Base-by-base conservation (phyloP, 2,888 invertebrate species). In the Agrenia bidenticulata region DNA sequence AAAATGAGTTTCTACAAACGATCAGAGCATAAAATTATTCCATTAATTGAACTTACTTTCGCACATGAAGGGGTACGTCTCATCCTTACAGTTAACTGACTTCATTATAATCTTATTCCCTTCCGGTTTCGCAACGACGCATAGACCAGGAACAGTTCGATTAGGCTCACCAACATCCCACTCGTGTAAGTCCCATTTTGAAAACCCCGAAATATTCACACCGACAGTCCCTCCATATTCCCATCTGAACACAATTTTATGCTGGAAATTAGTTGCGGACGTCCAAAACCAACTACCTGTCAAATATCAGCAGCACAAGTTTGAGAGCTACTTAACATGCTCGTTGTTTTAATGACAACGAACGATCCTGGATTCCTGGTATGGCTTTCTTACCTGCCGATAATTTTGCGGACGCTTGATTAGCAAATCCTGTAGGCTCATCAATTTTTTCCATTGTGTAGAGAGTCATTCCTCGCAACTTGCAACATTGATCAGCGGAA, bases 1-100 rank as follows among this genome's bases (percentile, higher is more conserved):
- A 23, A 51, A 32, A 32, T 32, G 5, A 32, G 4, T 7, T 32
- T 32, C 5, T 32, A n/a, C n/a, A n/a, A n/a, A n/a, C n/a, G n/a
- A n/a, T n/a, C n/a, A n/a, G n/a, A n/a, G n/a, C n/a, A n/a, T n/a
- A n/a, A n/a, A n/a, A n/a, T n/a, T n/a, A n/a, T n/a, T n/a, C n/a
- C n/a, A n/a, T n/a, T n/a, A n/a, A n/a, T n/a, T n/a, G n/a, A 17
- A 4, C 21, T 51, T 23, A 51, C 51, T 51, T 51, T 51, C 51
- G 15, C 51, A 51, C 5, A 51, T 51, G 23, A 51, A 51, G 2
- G 51, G 51, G 21, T 21, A 24, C 2, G 24, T 7, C 7, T 51
- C 51, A 19, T 21, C 21, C 5, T 51, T 24, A 15, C 51, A 51
- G 9, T 24, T 7, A 9, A 23, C 51, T 21, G 15, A 19, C 15